Evolutionary conservation across 2,113 vertebrate species (phyloP).

Genomic region (Gasterosteus aculeatus): DNA sequence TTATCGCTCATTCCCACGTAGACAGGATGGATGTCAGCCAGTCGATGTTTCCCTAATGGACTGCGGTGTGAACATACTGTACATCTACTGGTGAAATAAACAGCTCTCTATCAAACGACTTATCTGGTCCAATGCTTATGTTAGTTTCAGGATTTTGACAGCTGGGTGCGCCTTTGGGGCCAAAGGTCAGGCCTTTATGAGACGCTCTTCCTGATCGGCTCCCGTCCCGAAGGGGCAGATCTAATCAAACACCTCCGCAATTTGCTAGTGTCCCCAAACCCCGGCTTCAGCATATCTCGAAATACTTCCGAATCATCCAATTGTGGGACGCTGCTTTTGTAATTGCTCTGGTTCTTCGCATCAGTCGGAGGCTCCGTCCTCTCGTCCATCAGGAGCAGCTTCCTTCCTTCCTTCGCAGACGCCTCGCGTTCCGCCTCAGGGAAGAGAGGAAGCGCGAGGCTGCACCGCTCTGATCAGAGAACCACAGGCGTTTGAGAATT

Average conservation of each 20-base stretch:
- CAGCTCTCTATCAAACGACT: neutral
- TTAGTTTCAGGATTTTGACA: slow-evolving; percentile 8
- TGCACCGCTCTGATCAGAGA: slow-evolving; percentile 45
- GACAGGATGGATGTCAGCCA: slow-evolving; percentile 22
- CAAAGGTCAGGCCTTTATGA: slow-evolving; percentile 42
- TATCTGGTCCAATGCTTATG: neutral
- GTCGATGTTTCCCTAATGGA: slow-evolving; percentile 13
- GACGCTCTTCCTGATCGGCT: slow-evolving; percentile 43
- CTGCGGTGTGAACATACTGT: neutral
- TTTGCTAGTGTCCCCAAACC: neutral
- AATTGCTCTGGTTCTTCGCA: neutral
- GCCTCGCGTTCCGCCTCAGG: slow-evolving; percentile 31
- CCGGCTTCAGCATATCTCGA: neutral
- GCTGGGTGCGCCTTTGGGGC: neutral
- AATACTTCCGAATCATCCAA: neutral
- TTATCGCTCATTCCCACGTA: neutral
- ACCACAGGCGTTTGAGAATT: slow-evolving; percentile 50
- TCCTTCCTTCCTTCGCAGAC: slow-evolving; percentile 37
- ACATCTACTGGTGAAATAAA: neutral
- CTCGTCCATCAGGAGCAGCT: slow-evolving; percentile 14
- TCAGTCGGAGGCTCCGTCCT: slow-evolving; percentile 3
- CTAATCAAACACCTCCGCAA: slow-evolving; percentile 48
- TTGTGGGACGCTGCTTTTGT: neutral
- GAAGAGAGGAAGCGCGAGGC: slow-evolving; percentile 38
- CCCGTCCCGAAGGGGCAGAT: neutral